phyloP scores from a whole-genome alignment of 2,888 invertebrate genomes.

The Hydraecia micacea region DNA sequence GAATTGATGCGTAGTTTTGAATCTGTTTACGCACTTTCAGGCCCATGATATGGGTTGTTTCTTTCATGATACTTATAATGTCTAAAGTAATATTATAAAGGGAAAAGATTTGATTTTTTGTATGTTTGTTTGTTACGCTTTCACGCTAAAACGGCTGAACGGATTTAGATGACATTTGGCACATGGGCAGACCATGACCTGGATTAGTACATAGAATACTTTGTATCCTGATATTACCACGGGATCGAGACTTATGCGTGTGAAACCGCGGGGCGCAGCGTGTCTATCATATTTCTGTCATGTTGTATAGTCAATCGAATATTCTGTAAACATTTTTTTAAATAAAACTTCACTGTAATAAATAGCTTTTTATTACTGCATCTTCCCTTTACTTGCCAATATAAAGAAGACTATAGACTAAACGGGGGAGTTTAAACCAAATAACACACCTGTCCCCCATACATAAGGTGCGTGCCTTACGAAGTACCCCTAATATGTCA shows the following conservation, averaged over 20 bases:
- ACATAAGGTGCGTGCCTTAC: conserved; percentile 65
- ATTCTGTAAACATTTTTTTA: background rate
- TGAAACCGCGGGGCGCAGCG: too few relatives aligned
- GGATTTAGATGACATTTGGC: background rate
- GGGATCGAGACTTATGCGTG: too few relatives aligned
- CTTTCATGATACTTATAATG: background rate
- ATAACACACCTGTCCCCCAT: conserved; percentile 68
- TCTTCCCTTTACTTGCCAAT: conserved; percentile 2
- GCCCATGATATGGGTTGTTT: background rate
- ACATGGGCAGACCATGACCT: background rate
- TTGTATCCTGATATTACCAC: background rate
- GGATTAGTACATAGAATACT: background rate
- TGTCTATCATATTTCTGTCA: background rate
- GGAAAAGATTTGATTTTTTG: background rate
- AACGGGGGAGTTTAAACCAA: conserved; percentile 49
- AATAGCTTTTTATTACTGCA: background rate
- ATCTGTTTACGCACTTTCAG: background rate
- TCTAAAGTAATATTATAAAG: background rate
- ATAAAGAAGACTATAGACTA: conserved; percentile 23
- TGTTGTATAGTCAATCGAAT: background rate
- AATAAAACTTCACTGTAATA: background rate
- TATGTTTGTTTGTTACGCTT: background rate
- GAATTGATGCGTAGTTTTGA: conserved; percentile 5
- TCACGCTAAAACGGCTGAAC: background rate
- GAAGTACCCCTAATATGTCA: conserved; percentile 79